These are phyloP conservation scores for Prionailurus bengalensis DNA, from an alignment of 2,113 vertebrate genomes.

Conservation along the genomic window DNA sequence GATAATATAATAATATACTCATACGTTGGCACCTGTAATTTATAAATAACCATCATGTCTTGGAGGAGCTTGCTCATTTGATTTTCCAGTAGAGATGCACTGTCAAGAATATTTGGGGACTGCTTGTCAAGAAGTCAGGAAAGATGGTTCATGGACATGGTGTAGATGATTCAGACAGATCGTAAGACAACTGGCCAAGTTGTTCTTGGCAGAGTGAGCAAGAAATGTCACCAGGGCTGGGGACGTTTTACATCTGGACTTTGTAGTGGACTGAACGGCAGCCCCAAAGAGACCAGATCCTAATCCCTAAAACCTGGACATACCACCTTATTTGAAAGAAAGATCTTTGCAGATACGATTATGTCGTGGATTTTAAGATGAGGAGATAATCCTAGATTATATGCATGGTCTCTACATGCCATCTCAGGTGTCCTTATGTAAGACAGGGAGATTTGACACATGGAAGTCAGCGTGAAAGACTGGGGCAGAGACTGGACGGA, in stretches of 20 bases:
- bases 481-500: background rate
- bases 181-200: background rate
- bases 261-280: background rate
- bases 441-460: background rate
- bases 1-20: background rate
- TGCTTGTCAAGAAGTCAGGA: background rate
- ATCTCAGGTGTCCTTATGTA: background rate
- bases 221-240: background rate
- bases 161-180: background rate
- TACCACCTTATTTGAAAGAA: conserved; percentile 14
- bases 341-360: conserved; percentile 1
- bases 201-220: background rate
- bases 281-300: background rate
- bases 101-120: conserved; percentile 36
- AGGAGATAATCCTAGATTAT: background rate
- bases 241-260: conserved; percentile 36
- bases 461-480: background rate
- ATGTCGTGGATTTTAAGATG: conserved; percentile 36
- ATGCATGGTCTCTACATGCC: background rate
- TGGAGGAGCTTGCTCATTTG: background rate
- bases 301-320: background rate
- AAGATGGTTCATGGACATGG: background rate
- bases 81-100: conserved; percentile 3
- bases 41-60: conserved; percentile 7
- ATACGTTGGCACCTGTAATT: background rate